phyloP scores from a whole-genome alignment of 1,140 invertebrate genomes.

The Lasaia peninsularis region DNA sequence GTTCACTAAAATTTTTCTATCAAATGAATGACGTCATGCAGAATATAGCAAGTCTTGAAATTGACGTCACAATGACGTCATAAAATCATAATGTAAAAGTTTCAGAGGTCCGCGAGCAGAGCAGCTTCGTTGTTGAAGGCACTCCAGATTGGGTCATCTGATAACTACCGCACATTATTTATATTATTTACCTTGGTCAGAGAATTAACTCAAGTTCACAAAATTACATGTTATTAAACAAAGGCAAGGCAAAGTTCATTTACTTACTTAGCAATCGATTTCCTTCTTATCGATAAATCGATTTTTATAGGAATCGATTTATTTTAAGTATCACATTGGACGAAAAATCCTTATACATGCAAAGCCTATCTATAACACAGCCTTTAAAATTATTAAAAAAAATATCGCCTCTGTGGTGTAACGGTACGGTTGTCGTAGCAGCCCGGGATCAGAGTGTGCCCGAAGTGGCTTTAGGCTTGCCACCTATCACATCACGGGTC shows the following conservation, averaged over 20 bases:
- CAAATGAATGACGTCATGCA: constrained; percentile 1
- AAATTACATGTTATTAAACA: constrained; percentile 11
- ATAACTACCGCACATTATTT: constrained; percentile 41
- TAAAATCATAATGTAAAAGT: constrained; percentile 33
- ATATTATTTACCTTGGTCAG: constrained; percentile 20
- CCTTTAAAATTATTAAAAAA: too few relatives aligned
- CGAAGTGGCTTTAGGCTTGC: too few relatives aligned
- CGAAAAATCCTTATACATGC: too few relatives aligned
- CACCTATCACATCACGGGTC: too few relatives aligned
- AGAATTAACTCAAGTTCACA: constrained; percentile 16
- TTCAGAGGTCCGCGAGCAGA: constrained; percentile 34
- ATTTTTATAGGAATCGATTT: background rate
- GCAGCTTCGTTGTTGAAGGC: constrained; percentile 29
- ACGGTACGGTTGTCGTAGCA: too few relatives aligned
- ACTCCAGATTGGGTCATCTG: constrained; percentile 45
- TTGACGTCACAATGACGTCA: constrained; percentile 23
- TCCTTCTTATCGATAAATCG: background rate
- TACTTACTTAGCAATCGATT: background rate
- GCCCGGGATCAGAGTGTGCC: too few relatives aligned
- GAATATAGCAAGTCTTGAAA: background rate
- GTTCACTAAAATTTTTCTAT: background rate
- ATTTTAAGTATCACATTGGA: background rate
- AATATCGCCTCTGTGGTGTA: too few relatives aligned
- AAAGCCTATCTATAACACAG: too few relatives aligned
- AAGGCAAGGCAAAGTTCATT: constrained; percentile 6